Percentiles rank a stretch among this genome's conserved stretches.
Evolutionary conservation across 2,888 invertebrate genomes (phyloP).

Genomic region (Lottia gigantea): DNA sequence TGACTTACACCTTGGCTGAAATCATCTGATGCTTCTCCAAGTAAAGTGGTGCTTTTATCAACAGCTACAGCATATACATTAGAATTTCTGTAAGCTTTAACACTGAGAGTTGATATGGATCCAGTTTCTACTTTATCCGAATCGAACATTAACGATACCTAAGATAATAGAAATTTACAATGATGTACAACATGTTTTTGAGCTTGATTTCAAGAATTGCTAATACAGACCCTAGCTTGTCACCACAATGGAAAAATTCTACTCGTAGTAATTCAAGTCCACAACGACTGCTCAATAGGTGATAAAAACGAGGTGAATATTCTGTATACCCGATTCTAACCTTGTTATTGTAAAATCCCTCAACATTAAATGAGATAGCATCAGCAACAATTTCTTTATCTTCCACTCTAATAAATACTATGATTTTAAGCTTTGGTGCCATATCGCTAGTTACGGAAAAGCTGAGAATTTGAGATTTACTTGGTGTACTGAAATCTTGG

Average conservation of each 20-base stretch:
- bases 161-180: no score
- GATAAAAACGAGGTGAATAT: no score
- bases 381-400: constrained; percentile 74
- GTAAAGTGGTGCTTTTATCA: constrained; percentile 83
- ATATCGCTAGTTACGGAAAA: constrained; percentile 32
- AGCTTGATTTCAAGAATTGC: no score
- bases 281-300: no score
- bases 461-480: constrained; percentile 16
- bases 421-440: constrained; percentile 52
- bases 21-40: constrained; percentile 62
- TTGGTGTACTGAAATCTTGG: constrained; percentile 12
- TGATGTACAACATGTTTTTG: no score
- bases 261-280: no score
- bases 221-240: no score
- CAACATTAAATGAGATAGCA: constrained; percentile 72
- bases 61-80: constrained; percentile 87
- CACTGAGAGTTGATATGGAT: constrained; percentile 78
- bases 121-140: constrained; percentile 78
- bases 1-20: constrained; percentile 13
- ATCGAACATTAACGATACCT: constrained; percentile 73
- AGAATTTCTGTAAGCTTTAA: constrained; percentile 86
- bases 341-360: constrained; percentile 74
- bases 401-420: constrained; percentile 72
- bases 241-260: no score
- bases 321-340: constrained; percentile 66